Conservation (phyloP, 1,140 invertebrate genomes). For the Brachionus plicatilis region DNA sequence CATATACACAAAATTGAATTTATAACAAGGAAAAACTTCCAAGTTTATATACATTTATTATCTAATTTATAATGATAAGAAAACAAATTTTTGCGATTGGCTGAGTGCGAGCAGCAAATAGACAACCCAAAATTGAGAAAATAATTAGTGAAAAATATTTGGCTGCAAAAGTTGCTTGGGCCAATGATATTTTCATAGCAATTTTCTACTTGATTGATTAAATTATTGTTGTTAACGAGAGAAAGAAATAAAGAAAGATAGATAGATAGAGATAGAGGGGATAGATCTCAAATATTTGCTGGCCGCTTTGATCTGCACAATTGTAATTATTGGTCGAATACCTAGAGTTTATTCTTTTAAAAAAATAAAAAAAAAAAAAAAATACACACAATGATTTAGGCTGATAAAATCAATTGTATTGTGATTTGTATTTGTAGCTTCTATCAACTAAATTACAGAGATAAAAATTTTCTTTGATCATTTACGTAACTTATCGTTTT, state of each 20-base stretch:
- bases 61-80: slow-evolving; percentile 15
- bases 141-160: neutral
- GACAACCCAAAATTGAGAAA: neutral
- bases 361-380: neutral
- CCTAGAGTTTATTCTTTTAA: slow-evolving; percentile 32
- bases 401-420: slow-evolving; percentile 3
- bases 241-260: neutral
- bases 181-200: neutral
- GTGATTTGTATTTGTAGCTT: neutral
- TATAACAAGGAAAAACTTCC: neutral
- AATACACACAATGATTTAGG: too few species aligned
- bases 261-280: neutral
- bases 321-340: slow-evolving; percentile 17
- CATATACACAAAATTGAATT: neutral
- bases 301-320: neutral
- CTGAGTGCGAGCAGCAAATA: slow-evolving; percentile 3
- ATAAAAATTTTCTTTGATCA: neutral
- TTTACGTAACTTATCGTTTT: slow-evolving; percentile 28
- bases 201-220: slow-evolving; percentile 37
- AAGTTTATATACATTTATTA: slow-evolving; percentile 30
- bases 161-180: neutral
- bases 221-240: neutral
- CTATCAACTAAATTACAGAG: neutral
- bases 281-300: slow-evolving; percentile 25
- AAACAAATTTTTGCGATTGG: slow-evolving; percentile 25